Conservation (phyloP, 2,888 invertebrate species). For the Polydrusus tereticollis region DNA sequence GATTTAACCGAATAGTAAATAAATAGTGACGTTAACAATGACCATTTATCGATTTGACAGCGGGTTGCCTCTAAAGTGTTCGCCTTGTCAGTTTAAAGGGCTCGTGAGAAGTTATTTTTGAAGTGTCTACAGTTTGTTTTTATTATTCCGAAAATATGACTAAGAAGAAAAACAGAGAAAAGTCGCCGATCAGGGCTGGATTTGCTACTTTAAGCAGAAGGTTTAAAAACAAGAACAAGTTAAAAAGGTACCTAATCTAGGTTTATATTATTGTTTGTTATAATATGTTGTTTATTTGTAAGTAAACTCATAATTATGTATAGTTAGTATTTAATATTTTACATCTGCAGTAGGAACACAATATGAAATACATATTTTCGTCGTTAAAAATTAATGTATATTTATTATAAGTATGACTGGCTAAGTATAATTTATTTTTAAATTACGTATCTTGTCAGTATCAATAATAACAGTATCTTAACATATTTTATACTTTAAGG, state of each 20-base stretch:
- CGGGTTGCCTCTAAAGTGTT: background rate
- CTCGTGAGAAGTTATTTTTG: background rate
- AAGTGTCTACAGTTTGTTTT: background rate
- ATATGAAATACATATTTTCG: no score
- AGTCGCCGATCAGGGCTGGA: constrained; percentile 68
- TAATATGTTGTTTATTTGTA: no score
- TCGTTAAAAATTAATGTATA: no score
- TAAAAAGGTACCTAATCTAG: constrained; percentile 68
- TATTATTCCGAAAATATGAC: constrained; percentile 59
- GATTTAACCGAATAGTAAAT: background rate
- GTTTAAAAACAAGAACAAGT: constrained; percentile 68
- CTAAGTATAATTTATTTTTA: no score
- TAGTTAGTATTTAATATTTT: no score
- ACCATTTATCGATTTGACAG: background rate
- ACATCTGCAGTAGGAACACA: no score
- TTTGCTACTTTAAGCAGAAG: constrained; percentile 70
- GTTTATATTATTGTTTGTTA: background rate
- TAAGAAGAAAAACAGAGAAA: constrained; percentile 67
- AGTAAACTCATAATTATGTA: no score
- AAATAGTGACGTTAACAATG: background rate
- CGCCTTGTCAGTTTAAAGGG: background rate
- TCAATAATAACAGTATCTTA: no score
- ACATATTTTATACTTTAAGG: no score
- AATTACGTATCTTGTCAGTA: no score
- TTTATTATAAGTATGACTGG: no score